Percentiles rank a stretch among this genome's conserved stretches.
Evolutionary conservation across 2,888 invertebrate species (phyloP).

Genomic region (Acleris literana): DNA sequence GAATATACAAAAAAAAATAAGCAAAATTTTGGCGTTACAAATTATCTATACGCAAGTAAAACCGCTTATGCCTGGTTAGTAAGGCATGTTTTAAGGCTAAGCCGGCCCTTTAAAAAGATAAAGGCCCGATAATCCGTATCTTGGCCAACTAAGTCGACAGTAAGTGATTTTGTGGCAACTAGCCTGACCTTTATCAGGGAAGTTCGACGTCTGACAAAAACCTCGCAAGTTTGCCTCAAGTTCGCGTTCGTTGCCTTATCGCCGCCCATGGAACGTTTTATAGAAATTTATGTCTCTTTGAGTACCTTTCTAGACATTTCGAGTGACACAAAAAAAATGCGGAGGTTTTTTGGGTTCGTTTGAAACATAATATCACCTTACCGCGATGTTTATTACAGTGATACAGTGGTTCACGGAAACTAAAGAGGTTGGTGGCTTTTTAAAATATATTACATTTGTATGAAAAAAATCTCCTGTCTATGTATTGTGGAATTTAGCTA

Average conservation of each 20-base stretch:
- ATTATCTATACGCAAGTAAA: too few relatives aligned
- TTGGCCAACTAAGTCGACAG: slow-evolving; percentile 61
- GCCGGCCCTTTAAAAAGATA: slow-evolving; percentile 16
- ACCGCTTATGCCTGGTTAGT: neutral
- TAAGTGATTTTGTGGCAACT: slow-evolving; percentile 56
- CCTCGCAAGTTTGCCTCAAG: slow-evolving; percentile 60
- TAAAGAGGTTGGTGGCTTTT: too few relatives aligned
- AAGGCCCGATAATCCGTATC: slow-evolving; percentile 40
- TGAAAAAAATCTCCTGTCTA: neutral
- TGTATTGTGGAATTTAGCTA: neutral
- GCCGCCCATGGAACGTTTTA: slow-evolving; percentile 65
- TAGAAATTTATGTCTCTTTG: slow-evolving; percentile 71
- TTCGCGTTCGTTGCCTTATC: slow-evolving; percentile 68
- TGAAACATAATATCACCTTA: slow-evolving; percentile 19
- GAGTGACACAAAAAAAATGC: slow-evolving; percentile 25
- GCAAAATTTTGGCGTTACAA: too few relatives aligned
- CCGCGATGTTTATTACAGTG: slow-evolving; percentile 7
- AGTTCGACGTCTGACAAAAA: slow-evolving; percentile 67
- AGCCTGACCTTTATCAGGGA: slow-evolving; percentile 49
- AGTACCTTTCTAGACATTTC: slow-evolving; percentile 43
- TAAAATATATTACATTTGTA: neutral
- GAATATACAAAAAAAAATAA: too few relatives aligned
- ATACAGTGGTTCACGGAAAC: neutral
- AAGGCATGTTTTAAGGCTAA: neutral
- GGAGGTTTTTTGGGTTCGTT: slow-evolving; percentile 22